Percentiles rank a stretch among this genome's conserved stretches.
Evolutionary conservation across 2,888 invertebrate genomes (phyloP).

Genomic region (Brachypalpus laphriformis): DNA sequence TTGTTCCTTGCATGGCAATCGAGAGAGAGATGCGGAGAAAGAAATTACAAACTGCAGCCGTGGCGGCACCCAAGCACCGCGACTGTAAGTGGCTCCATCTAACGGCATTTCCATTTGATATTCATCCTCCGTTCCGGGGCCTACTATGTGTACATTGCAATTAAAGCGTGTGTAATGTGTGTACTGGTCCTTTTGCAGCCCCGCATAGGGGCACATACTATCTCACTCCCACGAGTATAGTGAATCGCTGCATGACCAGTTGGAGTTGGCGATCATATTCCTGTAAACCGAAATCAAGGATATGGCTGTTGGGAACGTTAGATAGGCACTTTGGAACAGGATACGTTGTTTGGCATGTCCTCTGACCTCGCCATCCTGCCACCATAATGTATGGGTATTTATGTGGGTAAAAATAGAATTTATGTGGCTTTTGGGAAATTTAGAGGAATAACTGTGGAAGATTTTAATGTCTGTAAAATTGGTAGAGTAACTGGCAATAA

Average conservation of each 20-base stretch:
- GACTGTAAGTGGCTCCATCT: slow-evolving; percentile 58
- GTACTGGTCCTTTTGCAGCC: not conserved
- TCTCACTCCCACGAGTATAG: not conserved
- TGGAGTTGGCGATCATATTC: slow-evolving; percentile 60
- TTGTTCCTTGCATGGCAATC: slow-evolving; percentile 43
- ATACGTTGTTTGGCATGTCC: slow-evolving; percentile 60
- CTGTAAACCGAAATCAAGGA: slow-evolving; percentile 41
- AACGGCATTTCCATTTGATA: slow-evolving; percentile 65
- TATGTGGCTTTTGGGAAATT: slow-evolving; percentile 73
- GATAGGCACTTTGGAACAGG: slow-evolving; percentile 45
- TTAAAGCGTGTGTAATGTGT: slow-evolving; percentile 47
- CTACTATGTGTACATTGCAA: slow-evolving; percentile 59
- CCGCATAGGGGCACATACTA: not conserved
- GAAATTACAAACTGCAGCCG: slow-evolving; percentile 13
- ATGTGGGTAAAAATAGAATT: slow-evolving; percentile 72
- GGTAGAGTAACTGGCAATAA: slow-evolving; percentile 72
- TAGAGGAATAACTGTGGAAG: slow-evolving; percentile 73
- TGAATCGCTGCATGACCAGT: slow-evolving; percentile 45
- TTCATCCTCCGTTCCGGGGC: slow-evolving; percentile 51
- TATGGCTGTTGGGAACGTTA: slow-evolving; percentile 45
- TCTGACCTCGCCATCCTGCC: slow-evolving; percentile 61
- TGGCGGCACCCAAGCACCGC: not conserved
- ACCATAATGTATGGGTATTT: slow-evolving; percentile 72
- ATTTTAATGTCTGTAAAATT: slow-evolving; percentile 74
- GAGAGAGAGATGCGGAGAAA: not conserved